A percentile compares a stretch with the other conserved stretches of the same genome.
phyloP scores from a whole-genome alignment of 2,888 invertebrate species.

The Nephrotoma guestfalica region DNA sequence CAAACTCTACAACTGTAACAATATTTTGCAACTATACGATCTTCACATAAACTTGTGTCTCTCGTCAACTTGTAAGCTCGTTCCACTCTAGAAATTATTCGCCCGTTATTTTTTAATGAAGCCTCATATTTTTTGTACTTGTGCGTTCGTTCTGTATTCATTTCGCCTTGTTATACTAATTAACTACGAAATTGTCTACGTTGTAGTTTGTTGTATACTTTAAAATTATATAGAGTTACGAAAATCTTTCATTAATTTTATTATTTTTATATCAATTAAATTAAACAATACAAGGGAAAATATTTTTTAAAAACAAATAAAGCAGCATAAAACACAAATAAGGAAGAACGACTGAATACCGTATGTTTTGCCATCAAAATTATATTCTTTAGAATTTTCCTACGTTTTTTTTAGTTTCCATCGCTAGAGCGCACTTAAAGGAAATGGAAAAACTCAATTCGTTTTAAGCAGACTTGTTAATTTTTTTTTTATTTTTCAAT shows the following conservation, averaged over 20 bases:
- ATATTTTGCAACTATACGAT: no score
- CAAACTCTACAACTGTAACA: no score
- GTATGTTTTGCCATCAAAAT: neutral
- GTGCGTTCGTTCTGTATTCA: neutral
- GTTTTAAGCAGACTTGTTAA: neutral
- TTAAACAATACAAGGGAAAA: neutral
- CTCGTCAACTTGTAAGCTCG: neutral
- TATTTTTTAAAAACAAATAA: neutral
- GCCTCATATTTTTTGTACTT: neutral
- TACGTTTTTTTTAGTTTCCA: neutral
- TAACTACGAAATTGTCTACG: neutral
- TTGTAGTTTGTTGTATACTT: neutral
- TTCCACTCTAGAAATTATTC: neutral
- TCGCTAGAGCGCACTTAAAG: neutral
- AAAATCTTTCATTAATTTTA: neutral
- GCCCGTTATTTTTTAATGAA: neutral
- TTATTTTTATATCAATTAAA: neutral
- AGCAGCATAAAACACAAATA: neutral
- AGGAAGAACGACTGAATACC: neutral
- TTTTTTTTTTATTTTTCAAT: neutral
- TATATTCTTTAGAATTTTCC: neutral
- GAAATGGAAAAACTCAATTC: neutral
- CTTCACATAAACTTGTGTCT: no score
- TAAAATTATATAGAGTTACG: neutral
- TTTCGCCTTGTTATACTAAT: neutral